Percentiles rank a stretch among this genome's conserved stretches.
Evolutionary conservation across 2,113 vertebrate genomes (phyloP).

Genomic region (Carassius gibelio): DNA sequence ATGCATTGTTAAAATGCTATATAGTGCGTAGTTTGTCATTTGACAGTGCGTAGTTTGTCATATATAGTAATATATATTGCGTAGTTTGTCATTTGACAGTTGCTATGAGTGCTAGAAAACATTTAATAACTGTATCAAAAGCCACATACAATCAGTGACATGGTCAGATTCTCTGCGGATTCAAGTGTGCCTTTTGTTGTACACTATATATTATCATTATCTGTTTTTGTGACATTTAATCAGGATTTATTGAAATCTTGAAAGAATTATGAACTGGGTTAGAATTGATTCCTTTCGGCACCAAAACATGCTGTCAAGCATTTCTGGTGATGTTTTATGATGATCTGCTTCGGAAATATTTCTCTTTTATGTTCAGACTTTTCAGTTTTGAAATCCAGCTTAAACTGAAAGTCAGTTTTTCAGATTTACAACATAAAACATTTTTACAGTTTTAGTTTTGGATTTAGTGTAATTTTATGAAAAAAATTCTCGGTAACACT

Average conservation of each 20-base stretch:
- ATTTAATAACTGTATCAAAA: not conserved
- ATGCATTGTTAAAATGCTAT: not conserved
- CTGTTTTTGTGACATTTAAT: not conserved
- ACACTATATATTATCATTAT: constrained; percentile 5
- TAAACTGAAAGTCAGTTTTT: constrained; percentile 1
- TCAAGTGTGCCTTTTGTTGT: constrained; percentile 16
- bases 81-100: not conserved
- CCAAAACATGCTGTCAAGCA: not conserved
- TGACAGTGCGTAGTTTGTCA: not conserved
- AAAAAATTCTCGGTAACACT: not conserved
- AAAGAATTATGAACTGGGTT: constrained; percentile 1
- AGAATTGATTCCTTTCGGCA: not conserved
- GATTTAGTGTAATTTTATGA: constrained; percentile 48
- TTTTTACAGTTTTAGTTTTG: constrained; percentile 52
- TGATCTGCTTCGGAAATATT: not conserved
- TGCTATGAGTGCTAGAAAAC: not conserved
- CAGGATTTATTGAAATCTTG: not conserved
- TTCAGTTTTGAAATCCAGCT: constrained; percentile 3
- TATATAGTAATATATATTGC: not conserved
- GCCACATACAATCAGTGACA: not conserved
- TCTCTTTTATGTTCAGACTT: not conserved
- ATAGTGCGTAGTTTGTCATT: not conserved
- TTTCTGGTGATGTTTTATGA: not conserved
- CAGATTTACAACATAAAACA: too few species aligned
- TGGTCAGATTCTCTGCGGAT: not conserved